A percentile compares a stretch with the other conserved stretches of the same genome.
These are phyloP conservation scores for Oncopodura yosiiana DNA, from an alignment of 1,140 invertebrate genomes.

Conservation along the genomic window DNA sequence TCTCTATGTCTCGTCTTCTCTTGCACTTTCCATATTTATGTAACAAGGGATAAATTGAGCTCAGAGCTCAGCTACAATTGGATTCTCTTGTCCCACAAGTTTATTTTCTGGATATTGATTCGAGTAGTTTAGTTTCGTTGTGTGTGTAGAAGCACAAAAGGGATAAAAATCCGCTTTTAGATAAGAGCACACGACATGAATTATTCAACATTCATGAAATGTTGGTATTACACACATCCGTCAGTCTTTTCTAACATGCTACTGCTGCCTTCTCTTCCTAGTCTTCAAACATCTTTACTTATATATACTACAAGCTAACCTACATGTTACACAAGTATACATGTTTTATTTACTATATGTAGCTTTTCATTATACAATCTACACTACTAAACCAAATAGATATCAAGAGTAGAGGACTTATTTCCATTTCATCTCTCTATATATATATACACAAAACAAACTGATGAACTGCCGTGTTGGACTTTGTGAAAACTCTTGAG, in stretches of 20 bases:
- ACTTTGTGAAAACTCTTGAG: too few species aligned
- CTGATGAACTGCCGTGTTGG: too few species aligned
- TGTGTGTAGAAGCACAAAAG: slow-evolving; percentile 29
- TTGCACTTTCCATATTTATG: not conserved
- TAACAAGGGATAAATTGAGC: slow-evolving; percentile 7
- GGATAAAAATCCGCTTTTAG: slow-evolving; percentile 35
- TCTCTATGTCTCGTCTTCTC: not conserved
- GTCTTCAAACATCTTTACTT: not conserved
- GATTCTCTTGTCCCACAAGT: slow-evolving; percentile 34
- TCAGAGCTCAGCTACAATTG: slow-evolving; percentile 25
- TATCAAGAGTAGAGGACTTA: too few species aligned
- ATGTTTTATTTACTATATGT: too few species aligned
- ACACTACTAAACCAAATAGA: too few species aligned
- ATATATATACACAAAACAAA: too few species aligned
- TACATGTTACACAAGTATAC: too few species aligned
- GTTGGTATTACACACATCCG: slow-evolving; percentile 29
- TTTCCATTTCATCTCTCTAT: too few species aligned
- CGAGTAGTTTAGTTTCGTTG: too few species aligned
- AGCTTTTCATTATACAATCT: too few species aligned
- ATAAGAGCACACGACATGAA: slow-evolving; percentile 33
- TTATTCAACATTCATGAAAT: slow-evolving; percentile 35
- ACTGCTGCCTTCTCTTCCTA: not conserved
- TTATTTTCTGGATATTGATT: slow-evolving; percentile 34
- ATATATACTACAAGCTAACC: slow-evolving; percentile 4
- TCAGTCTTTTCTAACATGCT: not conserved